Percentiles rank a stretch among this genome's conserved stretches.
Evolutionary conservation across 2,797 vertebrate genomes (phyloP).

Genomic region (Geotrypetes seraphini): DNA sequence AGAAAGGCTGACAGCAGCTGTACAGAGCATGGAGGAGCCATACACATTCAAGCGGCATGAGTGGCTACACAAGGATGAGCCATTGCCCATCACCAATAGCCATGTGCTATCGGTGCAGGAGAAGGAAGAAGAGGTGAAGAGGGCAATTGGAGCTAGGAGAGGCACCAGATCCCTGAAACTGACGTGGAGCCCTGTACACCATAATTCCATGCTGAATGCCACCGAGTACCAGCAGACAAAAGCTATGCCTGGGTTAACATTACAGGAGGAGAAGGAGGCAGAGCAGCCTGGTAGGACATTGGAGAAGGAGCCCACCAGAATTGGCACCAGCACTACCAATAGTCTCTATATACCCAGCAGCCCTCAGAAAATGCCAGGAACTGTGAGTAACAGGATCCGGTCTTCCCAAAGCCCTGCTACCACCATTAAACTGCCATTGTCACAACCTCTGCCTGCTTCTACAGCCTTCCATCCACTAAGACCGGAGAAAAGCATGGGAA

Average conservation of each 20-base stretch:
- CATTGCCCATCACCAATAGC: constrained; percentile 70
- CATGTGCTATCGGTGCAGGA: constrained; percentile 80
- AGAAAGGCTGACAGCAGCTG: constrained; percentile 88
- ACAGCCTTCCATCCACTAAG: too few species aligned
- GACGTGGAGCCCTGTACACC: too few species aligned
- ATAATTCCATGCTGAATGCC: too few species aligned
- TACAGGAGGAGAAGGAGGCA: too few species aligned
- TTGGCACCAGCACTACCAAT: constrained; percentile 19
- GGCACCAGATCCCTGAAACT: too few species aligned
- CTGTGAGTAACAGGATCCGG: constrained; percentile 23
- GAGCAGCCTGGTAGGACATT: too few species aligned
- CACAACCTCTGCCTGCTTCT: not conserved
- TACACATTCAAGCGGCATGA: constrained; percentile 85
- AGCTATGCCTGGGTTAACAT: too few species aligned
- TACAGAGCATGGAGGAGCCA: constrained; percentile 92
- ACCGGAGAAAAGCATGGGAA: constrained; percentile 1
- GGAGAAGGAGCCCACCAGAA: not conserved
- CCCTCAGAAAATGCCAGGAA: constrained; percentile 21
- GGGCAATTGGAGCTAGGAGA: not conserved
- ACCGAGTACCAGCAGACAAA: too few species aligned
- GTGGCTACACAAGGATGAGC: constrained; percentile 85
- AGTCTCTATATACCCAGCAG: constrained; percentile 36
- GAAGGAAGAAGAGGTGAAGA: constrained; percentile 50
- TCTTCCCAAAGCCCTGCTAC: constrained; percentile 30
- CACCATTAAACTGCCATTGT: constrained; percentile 20